phyloP scores from a whole-genome alignment of 1,140 invertebrate species.

The Planococcus citri region DNA sequence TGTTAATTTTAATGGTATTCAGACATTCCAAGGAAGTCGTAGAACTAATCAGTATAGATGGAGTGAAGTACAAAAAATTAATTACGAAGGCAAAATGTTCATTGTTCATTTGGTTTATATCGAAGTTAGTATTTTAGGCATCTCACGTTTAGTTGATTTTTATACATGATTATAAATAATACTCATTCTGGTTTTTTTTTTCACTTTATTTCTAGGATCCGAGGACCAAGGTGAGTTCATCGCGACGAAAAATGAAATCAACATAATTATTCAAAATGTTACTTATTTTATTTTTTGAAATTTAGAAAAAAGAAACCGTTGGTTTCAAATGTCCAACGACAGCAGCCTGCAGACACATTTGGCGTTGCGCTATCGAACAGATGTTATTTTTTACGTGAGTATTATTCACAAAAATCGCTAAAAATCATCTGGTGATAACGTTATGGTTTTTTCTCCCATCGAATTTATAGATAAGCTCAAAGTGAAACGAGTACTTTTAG shows the following conservation, averaged over 20 bases:
- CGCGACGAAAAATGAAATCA: constrained; percentile 21
- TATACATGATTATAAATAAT: constrained; percentile 4
- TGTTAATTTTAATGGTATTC: constrained; percentile 85
- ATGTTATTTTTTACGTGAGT: constrained; percentile 96
- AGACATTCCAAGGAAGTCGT: constrained; percentile 85
- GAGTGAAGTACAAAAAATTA: constrained; percentile 89
- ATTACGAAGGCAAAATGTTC: constrained; percentile 97
- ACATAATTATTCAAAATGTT: not conserved
- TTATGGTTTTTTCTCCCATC: not conserved
- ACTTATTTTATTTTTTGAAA: constrained; percentile 31
- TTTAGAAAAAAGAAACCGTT: constrained; percentile 89
- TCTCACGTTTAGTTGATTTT: not conserved
- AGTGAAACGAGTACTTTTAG: constrained; percentile 13
- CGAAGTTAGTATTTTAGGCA: constrained; percentile 43
- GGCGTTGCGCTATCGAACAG: constrained; percentile 92
- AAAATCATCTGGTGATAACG: not conserved
- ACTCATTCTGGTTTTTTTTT: constrained; percentile 24
- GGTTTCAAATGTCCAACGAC: constrained; percentile 89
- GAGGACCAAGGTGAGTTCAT: constrained; percentile 42
- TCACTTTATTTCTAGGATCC: constrained; percentile 38
- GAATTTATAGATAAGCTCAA: not conserved
- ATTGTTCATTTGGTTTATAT: constrained; percentile 74
- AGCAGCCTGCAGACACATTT: constrained; percentile 81
- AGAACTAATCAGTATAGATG: constrained; percentile 91
- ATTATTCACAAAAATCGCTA: constrained; percentile 24